These are phyloP conservation scores for Gortyna flavago DNA, from an alignment of 2,888 invertebrate genomes.

Conservation along the genomic window DNA sequence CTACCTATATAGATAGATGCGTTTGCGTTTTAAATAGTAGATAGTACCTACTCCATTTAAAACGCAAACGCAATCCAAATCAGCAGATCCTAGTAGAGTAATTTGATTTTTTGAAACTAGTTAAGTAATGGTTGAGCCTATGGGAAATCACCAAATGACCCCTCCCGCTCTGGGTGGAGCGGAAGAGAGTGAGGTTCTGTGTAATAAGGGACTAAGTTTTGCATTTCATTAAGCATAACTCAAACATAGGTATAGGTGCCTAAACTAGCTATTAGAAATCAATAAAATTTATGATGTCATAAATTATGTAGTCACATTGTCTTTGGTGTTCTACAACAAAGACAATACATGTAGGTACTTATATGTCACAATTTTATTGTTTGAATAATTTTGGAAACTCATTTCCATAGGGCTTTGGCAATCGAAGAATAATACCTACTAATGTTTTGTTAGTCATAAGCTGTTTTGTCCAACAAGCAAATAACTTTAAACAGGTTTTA, in stretches of 20 bases:
- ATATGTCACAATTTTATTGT: slow-evolving; percentile 8
- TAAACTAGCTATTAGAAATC: neutral
- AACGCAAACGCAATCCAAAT: neutral
- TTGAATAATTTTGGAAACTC: slow-evolving; percentile 26
- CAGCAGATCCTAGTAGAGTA: too few relatives aligned
- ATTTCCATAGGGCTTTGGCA: slow-evolving; percentile 30
- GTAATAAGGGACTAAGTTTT: too few relatives aligned
- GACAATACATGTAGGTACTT: neutral
- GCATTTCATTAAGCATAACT: neutral
- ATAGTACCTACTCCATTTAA: neutral
- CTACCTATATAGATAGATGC: too few relatives aligned
- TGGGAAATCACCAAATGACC: too few relatives aligned
- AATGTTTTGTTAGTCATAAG: neutral
- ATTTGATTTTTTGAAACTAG: too few relatives aligned
- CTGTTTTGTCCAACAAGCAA: neutral
- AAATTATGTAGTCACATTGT: slow-evolving; percentile 29
- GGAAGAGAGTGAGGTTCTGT: too few relatives aligned
- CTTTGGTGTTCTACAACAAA: neutral
- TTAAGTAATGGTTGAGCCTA: too few relatives aligned
- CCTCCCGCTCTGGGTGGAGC: too few relatives aligned
- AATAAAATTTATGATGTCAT: too few relatives aligned
- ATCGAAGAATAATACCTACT: neutral
- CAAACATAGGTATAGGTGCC: neutral
- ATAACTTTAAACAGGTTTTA: neutral
- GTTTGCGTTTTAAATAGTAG: too few relatives aligned